These are phyloP conservation scores for Clarias gariepinus DNA, from an alignment of 2,113 vertebrate species.

Conservation along the genomic window DNA sequence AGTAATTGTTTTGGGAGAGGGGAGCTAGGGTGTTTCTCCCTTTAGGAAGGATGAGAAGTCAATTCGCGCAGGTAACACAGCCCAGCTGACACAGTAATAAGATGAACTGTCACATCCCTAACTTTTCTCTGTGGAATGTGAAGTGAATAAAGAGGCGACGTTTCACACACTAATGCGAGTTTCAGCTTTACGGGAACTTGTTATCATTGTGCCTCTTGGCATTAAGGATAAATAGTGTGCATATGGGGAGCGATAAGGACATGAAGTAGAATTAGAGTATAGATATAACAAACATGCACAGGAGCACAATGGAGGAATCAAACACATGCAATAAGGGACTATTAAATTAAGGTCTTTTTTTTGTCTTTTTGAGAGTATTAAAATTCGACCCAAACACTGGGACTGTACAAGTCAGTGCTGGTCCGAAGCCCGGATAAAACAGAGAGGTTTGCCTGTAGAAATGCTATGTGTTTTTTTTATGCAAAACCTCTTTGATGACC, in stretches of 20 bases:
- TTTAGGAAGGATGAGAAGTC: conserved; percentile 47
- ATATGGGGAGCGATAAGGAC: neutral
- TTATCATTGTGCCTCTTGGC: neutral
- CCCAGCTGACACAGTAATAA: conserved; percentile 56
- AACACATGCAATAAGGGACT: neutral
- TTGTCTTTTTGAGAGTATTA: neutral
- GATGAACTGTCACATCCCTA: conserved; percentile 49
- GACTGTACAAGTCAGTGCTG: no score
- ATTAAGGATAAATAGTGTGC: neutral
- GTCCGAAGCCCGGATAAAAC: no score
- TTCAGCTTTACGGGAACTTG: conserved; percentile 7
- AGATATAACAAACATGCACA: neutral
- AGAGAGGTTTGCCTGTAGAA: no score
- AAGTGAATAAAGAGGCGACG: conserved; percentile 51
- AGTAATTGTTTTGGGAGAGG: conserved; percentile 75
- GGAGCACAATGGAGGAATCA: neutral
- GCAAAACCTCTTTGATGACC: no score
- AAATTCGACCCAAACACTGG: neutral
- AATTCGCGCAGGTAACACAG: conserved; percentile 49
- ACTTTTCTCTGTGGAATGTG: conserved; percentile 49
- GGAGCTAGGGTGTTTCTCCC: conserved; percentile 53
- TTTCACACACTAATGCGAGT: neutral
- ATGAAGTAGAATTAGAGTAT: neutral
- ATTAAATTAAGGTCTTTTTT: neutral
- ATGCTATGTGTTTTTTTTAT: no score